Percentiles rank a stretch among this genome's conserved stretches.
Conservation (phyloP, 2,888 invertebrate genomes). For the Aromia moschata region DNA sequence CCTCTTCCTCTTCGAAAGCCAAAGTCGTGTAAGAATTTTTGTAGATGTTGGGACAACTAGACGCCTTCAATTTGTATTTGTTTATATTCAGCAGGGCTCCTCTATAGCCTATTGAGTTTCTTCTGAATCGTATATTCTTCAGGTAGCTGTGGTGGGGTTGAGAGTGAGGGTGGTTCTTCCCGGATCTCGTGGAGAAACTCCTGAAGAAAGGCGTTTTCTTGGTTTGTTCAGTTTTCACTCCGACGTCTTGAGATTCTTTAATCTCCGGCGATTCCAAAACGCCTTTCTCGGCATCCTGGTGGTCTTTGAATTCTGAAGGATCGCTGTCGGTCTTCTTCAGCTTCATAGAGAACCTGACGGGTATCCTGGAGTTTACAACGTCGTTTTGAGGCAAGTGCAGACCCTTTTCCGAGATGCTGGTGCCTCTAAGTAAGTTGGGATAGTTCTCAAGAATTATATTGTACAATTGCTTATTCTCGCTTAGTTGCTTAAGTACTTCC, state of each 20-base stretch:
- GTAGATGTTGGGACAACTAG: constrained; percentile 91
- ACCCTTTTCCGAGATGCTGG: constrained; percentile 73
- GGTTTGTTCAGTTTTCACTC: constrained; percentile 64
- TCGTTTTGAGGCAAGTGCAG: constrained; percentile 60
- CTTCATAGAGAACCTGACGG: constrained; percentile 73
- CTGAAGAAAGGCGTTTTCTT: constrained; percentile 22
- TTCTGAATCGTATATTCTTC: constrained; percentile 75
- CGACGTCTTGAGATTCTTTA: not conserved
- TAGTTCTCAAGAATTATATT: constrained; percentile 78
- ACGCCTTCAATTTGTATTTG: constrained; percentile 75
- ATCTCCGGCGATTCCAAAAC: not conserved
- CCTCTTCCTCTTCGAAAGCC: constrained; percentile 75
- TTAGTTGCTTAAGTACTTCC: constrained; percentile 70
- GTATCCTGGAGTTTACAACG: constrained; percentile 60
- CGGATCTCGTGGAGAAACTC: constrained; percentile 25
- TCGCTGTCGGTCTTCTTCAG: constrained; percentile 59
- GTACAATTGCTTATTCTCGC: constrained; percentile 73
- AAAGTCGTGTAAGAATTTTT: constrained; percentile 88
- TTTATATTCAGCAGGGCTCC: constrained; percentile 85
- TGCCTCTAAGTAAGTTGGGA: constrained; percentile 72
- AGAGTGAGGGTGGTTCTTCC: constrained; percentile 28
- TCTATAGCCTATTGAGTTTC: constrained; percentile 84
- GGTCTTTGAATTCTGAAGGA: not conserved
- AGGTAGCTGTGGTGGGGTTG: constrained; percentile 72
- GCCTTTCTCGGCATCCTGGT: not conserved